phyloP scores from a whole-genome alignment of 2,888 invertebrate genomes.

The Lottia gigantea region DNA sequence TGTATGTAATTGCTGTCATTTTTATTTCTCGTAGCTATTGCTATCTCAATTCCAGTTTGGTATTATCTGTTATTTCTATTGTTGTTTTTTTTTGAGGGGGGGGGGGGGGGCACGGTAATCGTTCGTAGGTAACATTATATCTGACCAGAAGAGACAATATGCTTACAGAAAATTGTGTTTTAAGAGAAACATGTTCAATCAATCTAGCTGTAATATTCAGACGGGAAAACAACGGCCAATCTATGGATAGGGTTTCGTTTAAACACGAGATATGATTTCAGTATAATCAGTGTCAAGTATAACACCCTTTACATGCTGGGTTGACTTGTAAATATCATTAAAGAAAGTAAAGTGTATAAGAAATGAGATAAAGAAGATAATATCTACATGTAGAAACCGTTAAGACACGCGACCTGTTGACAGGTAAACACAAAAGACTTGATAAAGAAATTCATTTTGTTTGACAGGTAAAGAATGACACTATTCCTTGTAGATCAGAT shows the following conservation, averaged over 20 bases:
- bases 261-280: background rate
- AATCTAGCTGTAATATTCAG: no score
- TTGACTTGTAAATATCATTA: background rate
- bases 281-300: background rate
- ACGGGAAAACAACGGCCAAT: no score
- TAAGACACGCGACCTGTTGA: constrained; percentile 7
- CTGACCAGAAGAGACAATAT: no score
- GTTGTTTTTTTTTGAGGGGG: no score
- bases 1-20: no score
- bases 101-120: no score
- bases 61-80: no score
- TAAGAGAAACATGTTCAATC: no score
- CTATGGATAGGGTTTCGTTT: background rate
- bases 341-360: constrained; percentile 2
- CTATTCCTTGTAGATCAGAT: background rate
- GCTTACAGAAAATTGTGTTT: no score
- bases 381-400: background rate
- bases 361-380: background rate
- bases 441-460: constrained; percentile 4
- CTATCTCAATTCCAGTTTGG: no score
- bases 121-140: no score
- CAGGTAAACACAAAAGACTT: background rate
- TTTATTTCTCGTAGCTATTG: no score
- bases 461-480: constrained; percentile 6
- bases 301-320: background rate